Evolutionary conservation across 2,797 vertebrate species (phyloP).

Genomic region (Danio tinwini): DNA sequence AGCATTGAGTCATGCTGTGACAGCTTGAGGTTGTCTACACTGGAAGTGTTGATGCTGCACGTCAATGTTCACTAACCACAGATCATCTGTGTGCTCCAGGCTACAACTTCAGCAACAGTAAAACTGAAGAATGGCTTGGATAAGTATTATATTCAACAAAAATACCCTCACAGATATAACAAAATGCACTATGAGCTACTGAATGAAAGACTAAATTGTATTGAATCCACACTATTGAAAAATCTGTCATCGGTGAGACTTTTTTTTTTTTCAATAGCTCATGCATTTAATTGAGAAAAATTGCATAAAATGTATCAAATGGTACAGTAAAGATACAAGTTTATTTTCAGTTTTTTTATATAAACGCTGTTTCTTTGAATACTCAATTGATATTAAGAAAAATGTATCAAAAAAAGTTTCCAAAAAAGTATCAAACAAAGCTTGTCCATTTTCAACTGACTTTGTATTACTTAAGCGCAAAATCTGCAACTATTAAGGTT

Average conservation of each 20-base stretch:
- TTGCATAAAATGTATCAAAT: neutral
- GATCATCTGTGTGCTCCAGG: conserved; percentile 7
- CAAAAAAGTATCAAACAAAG: too few relatives aligned
- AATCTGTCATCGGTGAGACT: neutral
- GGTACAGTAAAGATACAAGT: neutral
- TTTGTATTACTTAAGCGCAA: neutral
- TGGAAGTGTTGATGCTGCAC: neutral
- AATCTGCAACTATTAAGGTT: too few relatives aligned
- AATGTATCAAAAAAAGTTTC: too few relatives aligned
- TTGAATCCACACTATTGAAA: neutral
- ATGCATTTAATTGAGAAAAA: neutral
- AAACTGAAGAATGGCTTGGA: conserved; percentile 3
- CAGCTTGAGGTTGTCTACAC: neutral
- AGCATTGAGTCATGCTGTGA: conserved; percentile 7
- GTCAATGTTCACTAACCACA: conserved; percentile 34
- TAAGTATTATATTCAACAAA: neutral
- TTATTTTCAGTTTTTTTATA: too few relatives aligned
- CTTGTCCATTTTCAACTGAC: too few relatives aligned
- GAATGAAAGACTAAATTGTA: neutral
- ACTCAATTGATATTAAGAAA: too few relatives aligned
- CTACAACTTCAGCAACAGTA: conserved; percentile 12
- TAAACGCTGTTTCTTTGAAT: too few relatives aligned
- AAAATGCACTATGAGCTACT: neutral
- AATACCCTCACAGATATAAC: neutral
- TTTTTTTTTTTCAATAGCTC: neutral